phyloP scores from a whole-genome alignment of 2,888 invertebrate genomes.

The Phania funesta region DNA sequence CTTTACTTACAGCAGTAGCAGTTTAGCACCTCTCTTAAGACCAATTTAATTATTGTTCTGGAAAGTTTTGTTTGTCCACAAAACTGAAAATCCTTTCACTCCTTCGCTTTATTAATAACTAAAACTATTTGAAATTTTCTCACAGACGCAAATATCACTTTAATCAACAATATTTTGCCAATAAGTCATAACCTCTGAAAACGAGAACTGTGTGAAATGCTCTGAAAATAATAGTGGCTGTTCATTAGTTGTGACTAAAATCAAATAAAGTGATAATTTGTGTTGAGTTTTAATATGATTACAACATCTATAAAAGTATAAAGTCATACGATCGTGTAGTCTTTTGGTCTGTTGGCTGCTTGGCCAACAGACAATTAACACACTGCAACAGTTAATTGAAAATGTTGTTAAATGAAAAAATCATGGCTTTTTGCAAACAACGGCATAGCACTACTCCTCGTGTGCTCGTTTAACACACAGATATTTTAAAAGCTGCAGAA shows the following conservation, averaged over 20 bases:
- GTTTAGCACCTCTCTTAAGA: too few relatives aligned
- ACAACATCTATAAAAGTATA: constrained; percentile 23
- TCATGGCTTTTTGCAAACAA: constrained; percentile 40
- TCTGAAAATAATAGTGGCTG: too few relatives aligned
- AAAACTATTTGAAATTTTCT: too few relatives aligned
- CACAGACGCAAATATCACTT: too few relatives aligned
- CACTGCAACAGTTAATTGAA: constrained; percentile 48
- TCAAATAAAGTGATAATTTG: constrained; percentile 28
- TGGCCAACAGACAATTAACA: constrained; percentile 15
- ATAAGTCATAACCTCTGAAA: too few relatives aligned
- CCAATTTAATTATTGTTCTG: too few relatives aligned
- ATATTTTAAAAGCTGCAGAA: background rate
- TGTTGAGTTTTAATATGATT: constrained; percentile 24
- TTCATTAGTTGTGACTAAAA: constrained; percentile 7
- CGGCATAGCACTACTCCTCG: background rate
- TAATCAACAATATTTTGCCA: too few relatives aligned
- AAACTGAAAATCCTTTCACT: too few relatives aligned
- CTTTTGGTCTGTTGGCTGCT: constrained; percentile 4
- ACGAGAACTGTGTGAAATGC: too few relatives aligned
- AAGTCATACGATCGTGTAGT: constrained; percentile 28
- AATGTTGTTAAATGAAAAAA: constrained; percentile 57
- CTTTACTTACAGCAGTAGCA: too few relatives aligned
- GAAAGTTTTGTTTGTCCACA: too few relatives aligned
- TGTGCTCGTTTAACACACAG: background rate
- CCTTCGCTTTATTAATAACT: too few relatives aligned